These are phyloP conservation scores for Bedellia somnulentella DNA, from an alignment of 2,888 invertebrate genomes.

Conservation along the genomic window DNA sequence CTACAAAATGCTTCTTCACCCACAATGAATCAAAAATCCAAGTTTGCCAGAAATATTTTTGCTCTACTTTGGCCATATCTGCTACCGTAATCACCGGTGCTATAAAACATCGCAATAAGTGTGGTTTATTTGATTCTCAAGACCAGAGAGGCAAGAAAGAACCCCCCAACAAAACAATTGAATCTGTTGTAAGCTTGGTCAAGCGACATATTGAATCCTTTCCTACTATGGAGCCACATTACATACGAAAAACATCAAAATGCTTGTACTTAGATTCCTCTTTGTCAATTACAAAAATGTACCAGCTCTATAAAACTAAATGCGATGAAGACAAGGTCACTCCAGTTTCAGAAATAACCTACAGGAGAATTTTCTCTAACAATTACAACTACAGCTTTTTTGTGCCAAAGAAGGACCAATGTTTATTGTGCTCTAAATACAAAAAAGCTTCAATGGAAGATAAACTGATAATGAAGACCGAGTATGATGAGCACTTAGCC, in stretches of 20 bases:
- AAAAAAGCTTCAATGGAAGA: too few species aligned
- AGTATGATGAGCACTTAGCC: too few species aligned
- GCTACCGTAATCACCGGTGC: background rate
- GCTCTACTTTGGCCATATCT: background rate
- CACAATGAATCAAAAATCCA: background rate
- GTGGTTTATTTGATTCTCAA: background rate
- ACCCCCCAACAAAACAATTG: background rate
- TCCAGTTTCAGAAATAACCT: background rate
- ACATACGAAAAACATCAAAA: background rate
- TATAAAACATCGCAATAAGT: too few species aligned
- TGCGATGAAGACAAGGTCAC: background rate
- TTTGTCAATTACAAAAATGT: background rate
- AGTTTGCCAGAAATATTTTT: background rate
- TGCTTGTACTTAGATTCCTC: background rate
- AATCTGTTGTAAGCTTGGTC: background rate
- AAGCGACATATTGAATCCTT: background rate
- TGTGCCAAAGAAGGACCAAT: background rate
- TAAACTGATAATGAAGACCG: too few species aligned
- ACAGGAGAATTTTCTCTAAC: slow-evolving; percentile 1
- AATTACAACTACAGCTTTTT: background rate
- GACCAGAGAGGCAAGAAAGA: background rate
- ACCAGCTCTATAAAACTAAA: background rate
- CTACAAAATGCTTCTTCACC: too few species aligned
- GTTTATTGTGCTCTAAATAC: too few species aligned
- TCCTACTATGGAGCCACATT: background rate